Base-by-base conservation (phyloP, 2,113 vertebrate species). In the Microtus richardsoni region DNA sequence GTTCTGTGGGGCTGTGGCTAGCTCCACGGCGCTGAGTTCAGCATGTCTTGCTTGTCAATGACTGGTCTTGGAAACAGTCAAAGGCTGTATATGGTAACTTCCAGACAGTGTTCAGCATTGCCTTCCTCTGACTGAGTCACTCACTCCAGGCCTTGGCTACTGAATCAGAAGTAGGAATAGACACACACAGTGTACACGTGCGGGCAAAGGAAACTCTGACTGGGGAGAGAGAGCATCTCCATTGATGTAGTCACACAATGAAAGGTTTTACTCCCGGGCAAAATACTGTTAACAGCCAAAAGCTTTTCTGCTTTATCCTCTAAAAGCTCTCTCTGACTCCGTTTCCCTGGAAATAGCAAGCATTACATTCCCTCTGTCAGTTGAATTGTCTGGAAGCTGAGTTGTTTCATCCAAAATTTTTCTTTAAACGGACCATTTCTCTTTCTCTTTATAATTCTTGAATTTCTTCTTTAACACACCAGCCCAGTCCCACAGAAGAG, bases 301-400 rank as follows among this genome's bases (percentile, higher is more conserved):
- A 78, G 26, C 62, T 83, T 83, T 87, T 41, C 4, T 78, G 82
- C 91, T 96, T 92, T 88, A 49, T 60, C 54, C 44, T 92, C 54
- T 91, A 39, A 91, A 62, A 47, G 44, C 70, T 73, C 64, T 41
- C 47, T 75, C 54, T 89, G 78, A 86, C 80, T 92, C 73, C 7
- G 58, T 74, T 91, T 73, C 79, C 91, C 75, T 96, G 91, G 96
- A 96, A 95, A 91, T 73, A 96, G 83, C 83, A 92, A 96, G 87
- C 73, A 22, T 33, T 83, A 58, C 83, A 91, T 82, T 88, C 47
- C 71, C 60, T 77, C 85, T 94, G 73, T 87, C 91, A 80, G 49
- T 36, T 75, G 92, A 92, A 95, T 80, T 87, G 44, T 95, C 91
- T 95, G 3, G 16, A 44, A 60, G 12, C 89, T 88, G 84, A 94